These are phyloP conservation scores for Zaprionus lachaisei DNA, from an alignment of 1,140 invertebrate genomes.

Conservation along the genomic window DNA sequence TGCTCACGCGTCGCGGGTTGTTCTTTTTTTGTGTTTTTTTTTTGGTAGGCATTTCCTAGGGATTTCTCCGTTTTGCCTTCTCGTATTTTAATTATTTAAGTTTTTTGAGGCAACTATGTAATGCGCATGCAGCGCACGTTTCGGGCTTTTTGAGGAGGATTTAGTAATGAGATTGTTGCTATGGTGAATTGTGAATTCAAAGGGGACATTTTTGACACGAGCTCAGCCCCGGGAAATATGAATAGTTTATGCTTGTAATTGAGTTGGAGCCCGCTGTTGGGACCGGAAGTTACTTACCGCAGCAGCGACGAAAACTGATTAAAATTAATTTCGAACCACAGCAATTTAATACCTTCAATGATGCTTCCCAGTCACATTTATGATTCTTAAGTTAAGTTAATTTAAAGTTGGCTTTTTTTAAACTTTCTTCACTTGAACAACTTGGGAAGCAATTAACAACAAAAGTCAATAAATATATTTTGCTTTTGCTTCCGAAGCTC, in stretches of 20 bases:
- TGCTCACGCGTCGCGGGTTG: slow-evolving; percentile 23
- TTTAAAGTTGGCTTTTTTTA: not conserved
- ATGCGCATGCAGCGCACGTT: slow-evolving; percentile 29
- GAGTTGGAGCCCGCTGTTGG: not conserved
- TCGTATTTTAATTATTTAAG: slow-evolving; percentile 47
- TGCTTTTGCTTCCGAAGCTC: not conserved
- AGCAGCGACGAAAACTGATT: not conserved
- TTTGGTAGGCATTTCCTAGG: slow-evolving; percentile 4
- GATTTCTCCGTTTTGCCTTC: slow-evolving; percentile 7
- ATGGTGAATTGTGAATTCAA: not conserved
- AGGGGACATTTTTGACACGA: not conserved
- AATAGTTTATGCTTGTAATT: slow-evolving; percentile 10
- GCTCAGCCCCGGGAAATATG: not conserved
- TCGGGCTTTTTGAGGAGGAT: not conserved
- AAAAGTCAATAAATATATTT: not conserved
- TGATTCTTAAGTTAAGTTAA: not conserved
- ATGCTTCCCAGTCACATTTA: not conserved
- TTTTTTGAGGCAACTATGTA: slow-evolving; percentile 1
- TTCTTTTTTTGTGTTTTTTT: slow-evolving; percentile 10
- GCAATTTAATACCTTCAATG: not conserved
- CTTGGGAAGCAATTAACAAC: not conserved
- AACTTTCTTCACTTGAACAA: not conserved
- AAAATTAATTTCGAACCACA: not conserved
- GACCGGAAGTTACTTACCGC: not conserved
- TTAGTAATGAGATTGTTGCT: slow-evolving; percentile 21